phyloP scores from a whole-genome alignment of 2,113 vertebrate genomes.

The Oreochromis aureus region DNA sequence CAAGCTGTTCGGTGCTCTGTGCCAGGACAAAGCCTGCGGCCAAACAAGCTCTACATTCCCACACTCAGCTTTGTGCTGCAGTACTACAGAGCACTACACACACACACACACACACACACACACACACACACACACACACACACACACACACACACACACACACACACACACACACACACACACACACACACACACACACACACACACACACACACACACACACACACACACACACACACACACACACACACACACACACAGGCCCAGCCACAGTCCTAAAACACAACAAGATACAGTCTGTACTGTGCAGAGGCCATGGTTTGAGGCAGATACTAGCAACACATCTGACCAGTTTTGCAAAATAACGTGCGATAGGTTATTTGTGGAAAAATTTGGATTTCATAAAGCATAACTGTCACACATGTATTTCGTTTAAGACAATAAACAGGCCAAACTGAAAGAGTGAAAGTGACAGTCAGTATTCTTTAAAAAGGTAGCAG shows the following conservation, averaged over 20 bases:
- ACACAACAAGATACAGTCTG: neutral
- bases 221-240: neutral
- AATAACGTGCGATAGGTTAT: accelerated
- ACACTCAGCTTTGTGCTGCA: neutral
- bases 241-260: neutral
- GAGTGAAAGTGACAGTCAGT: neutral
- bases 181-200: neutral
- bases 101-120: neutral
- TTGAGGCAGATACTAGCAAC: neutral
- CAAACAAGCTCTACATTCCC: constrained; percentile 13
- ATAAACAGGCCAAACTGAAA: neutral
- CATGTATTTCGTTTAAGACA: neutral
- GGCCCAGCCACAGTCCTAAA: neutral
- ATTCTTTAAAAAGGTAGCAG: neutral
- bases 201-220: neutral
- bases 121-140: too few species aligned
- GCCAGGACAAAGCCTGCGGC: constrained; percentile 27
- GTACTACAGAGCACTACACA: neutral
- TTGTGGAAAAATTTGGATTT: neutral
- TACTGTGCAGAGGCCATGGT: neutral
- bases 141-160: too few species aligned
- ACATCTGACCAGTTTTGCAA: neutral
- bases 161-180: neutral
- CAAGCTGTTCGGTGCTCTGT: constrained; percentile 30
- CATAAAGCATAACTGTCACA: neutral